A percentile compares a stretch with the other conserved stretches of the same genome.
Evolutionary conservation across 2,797 vertebrate species (phyloP).

Genomic region (Parauchenoglanis ngamensis): DNA sequence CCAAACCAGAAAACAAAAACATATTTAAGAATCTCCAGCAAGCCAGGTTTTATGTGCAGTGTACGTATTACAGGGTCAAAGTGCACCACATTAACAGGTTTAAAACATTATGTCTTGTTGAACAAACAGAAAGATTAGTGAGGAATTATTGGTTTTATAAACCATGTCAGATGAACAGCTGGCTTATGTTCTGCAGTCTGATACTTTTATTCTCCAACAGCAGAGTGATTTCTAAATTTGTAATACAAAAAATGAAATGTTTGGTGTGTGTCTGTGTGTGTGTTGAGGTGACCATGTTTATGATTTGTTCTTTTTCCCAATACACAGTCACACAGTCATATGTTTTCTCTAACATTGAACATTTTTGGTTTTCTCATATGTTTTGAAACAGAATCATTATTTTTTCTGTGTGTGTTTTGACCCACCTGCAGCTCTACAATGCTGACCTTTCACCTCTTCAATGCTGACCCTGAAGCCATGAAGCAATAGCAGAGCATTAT

Average conservation of each 20-base stretch:
- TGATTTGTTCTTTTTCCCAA: neutral
- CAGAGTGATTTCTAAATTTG: neutral
- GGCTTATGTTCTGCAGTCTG: neutral
- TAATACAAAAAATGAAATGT: no score
- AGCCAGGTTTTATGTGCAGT: neutral
- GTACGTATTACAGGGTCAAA: neutral
- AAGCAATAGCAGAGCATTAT: constrained; percentile 23
- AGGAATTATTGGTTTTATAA: constrained; percentile 7
- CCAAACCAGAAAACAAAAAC: neutral
- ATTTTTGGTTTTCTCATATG: neutral
- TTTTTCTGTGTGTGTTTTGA: constrained; percentile 64
- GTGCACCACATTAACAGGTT: neutral
- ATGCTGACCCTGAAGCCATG: neutral
- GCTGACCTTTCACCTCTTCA: constrained; percentile 64
- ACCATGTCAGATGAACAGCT: neutral
- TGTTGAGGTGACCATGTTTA: neutral
- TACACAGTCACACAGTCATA: neutral
- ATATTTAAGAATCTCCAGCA: neutral
- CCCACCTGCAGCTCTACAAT: constrained; percentile 62
- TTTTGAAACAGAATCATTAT: constrained; percentile 65
- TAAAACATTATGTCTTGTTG: neutral
- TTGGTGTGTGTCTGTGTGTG: neutral
- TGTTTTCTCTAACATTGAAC: neutral
- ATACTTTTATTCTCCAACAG: neutral
- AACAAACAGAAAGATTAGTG: constrained; percentile 17